Base-by-base conservation (phyloP, 2,113 vertebrate genomes). In the Scomber japonicus region DNA sequence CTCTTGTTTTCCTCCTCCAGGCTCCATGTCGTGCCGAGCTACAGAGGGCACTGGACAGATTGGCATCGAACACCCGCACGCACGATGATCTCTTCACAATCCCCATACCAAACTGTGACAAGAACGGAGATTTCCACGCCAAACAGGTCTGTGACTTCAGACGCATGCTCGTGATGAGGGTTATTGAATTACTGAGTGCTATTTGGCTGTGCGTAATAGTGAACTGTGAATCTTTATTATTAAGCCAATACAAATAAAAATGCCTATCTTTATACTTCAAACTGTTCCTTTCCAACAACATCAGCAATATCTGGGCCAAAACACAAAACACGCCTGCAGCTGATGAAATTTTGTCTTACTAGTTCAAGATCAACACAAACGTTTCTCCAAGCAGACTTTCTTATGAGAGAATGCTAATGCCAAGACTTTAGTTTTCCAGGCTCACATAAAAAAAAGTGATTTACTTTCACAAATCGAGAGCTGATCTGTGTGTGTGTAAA, bases 21-120 rank as follows among this genome's bases (percentile, higher is more conserved):
- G 97, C 97, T 54, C 95, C 96, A 0, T 98, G 97, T 83, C 97
- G 97, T 61, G 96, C 96, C 0, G 96, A 97, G 89, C 94, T 98
- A 40, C 97, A 97, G 82, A 93, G 96, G 83, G 97, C 97, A 0
- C 72, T 98, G 92, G 97, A 97, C 89, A 91, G 96, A 63, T 85
- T 98, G 93, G 96, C 96, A 0, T 96, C 96, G 0, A 96, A 96
- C 81, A 94, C 93, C 75, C 96, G 97, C 54, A 98, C 97, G 0
- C 97, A 97, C 0, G 97, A 97, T 49, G 97, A 97, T 59, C 94
- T 98, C 75, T 96, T 97, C 14, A 94, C 95, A 66, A 97, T 97
- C 90, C 97, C 97, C 73, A 98, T 98, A 74, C 97, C 97, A 82
- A 98, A 97, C 95, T 98, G 97, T 54, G 97, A 98, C 93, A 97